Evolutionary conservation across 2,888 invertebrate genomes (phyloP).

Genomic region (Ophion costatus): DNA sequence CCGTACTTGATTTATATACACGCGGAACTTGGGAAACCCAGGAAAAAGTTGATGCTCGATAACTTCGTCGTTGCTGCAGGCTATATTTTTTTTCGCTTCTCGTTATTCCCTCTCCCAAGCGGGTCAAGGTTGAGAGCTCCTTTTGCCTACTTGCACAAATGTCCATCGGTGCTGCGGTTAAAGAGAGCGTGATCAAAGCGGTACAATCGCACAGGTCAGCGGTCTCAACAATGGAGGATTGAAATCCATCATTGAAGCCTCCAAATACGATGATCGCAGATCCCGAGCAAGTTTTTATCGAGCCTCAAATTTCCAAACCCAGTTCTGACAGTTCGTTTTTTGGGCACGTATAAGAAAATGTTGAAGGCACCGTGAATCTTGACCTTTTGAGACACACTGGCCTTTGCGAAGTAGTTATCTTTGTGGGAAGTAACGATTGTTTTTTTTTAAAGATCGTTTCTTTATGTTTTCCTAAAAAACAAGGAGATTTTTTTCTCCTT

Average conservation of each 20-base stretch:
- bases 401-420: too few species aligned
- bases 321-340: neutral
- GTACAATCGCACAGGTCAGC: constrained; percentile 47
- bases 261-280: neutral
- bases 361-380: too few species aligned
- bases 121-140: constrained; percentile 79
- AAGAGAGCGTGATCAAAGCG: constrained; percentile 49
- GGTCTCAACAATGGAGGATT: constrained; percentile 35
- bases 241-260: too few species aligned
- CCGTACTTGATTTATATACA: neutral
- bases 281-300: too few species aligned
- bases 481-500: neutral
- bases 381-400: too few species aligned
- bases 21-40: neutral
- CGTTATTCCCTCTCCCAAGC: constrained; percentile 50
- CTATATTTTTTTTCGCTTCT: constrained; percentile 4
- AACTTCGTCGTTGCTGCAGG: constrained; percentile 33
- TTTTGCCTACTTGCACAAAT: constrained; percentile 59
- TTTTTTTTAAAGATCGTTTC: too few species aligned
- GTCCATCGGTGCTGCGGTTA: constrained; percentile 38
- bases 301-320: neutral
- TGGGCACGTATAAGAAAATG: too few species aligned
- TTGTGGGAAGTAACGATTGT: too few species aligned
- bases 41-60: neutral
- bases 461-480: too few species aligned